phyloP scores from a whole-genome alignment of 1,140 invertebrate species.

The Amphibalanus amphitrite region DNA sequence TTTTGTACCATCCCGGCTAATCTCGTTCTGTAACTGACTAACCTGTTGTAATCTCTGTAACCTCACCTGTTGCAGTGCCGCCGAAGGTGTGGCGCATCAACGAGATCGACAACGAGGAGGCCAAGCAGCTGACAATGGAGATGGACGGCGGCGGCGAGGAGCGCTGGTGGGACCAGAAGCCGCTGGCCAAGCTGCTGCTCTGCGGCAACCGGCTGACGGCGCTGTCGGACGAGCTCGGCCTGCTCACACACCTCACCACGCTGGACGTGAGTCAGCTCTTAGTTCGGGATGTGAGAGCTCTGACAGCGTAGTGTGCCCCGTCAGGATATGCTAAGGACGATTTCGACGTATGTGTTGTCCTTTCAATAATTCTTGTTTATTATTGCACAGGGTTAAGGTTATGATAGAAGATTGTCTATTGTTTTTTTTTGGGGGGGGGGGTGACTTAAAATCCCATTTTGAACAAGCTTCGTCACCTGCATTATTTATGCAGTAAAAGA shows the following conservation, averaged over 20 bases:
- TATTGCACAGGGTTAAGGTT: too few species aligned
- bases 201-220: slow-evolving; percentile 53
- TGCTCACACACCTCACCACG: slow-evolving; percentile 47
- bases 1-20: not conserved
- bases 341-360: too few species aligned
- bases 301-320: too few species aligned
- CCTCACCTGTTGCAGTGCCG: slow-evolving; percentile 41
- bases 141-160: slow-evolving; percentile 45
- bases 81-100: slow-evolving; percentile 62
- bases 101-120: slow-evolving; percentile 43
- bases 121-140: slow-evolving; percentile 35
- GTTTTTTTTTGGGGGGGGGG: too few species aligned
- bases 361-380: too few species aligned
- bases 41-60: not conserved
- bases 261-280: slow-evolving; percentile 50
- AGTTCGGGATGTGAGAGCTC: too few species aligned
- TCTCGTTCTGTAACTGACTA: not conserved
- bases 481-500: too few species aligned
- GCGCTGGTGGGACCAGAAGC: slow-evolving; percentile 71
- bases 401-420: too few species aligned
- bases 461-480: too few species aligned
- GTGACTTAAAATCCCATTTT: too few species aligned
- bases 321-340: too few species aligned
- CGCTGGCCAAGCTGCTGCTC: slow-evolving; percentile 55
- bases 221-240: slow-evolving; percentile 47